Conservation (phyloP, 2,797 vertebrate genomes). For the Trachurus trachurus region DNA sequence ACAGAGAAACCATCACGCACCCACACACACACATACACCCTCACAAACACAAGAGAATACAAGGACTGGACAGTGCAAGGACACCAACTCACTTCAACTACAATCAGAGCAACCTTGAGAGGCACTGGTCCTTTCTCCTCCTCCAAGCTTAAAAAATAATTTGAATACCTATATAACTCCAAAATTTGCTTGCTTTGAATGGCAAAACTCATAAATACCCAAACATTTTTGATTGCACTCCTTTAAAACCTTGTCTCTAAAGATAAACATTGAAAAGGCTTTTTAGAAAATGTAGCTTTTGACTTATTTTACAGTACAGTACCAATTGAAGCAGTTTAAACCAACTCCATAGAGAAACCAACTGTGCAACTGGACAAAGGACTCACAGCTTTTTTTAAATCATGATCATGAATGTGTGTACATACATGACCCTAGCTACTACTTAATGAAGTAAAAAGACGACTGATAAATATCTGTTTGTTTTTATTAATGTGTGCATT, state of each 20-base stretch:
- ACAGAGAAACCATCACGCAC: constrained; percentile 29
- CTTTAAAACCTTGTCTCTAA: constrained; percentile 63
- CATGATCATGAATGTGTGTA: constrained; percentile 12
- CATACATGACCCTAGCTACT: not conserved
- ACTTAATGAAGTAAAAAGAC: no score
- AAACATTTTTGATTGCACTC: constrained; percentile 71
- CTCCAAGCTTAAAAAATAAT: constrained; percentile 72
- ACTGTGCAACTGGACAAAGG: constrained; percentile 58
- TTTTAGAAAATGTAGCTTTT: constrained; percentile 38
- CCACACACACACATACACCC: constrained; percentile 40
- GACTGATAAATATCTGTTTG: not conserved
- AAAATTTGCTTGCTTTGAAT: constrained; percentile 74
- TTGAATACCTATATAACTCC: constrained; percentile 77
- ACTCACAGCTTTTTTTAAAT: constrained; percentile 48
- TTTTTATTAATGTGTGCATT: constrained; percentile 1
- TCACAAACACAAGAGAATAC: constrained; percentile 75
- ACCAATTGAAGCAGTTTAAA: constrained; percentile 51
- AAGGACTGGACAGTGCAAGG: constrained; percentile 82
- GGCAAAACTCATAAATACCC: constrained; percentile 72
- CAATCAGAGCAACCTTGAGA: constrained; percentile 81
- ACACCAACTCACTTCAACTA: constrained; percentile 78
- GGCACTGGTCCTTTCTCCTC: constrained; percentile 77
- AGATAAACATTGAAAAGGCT: constrained; percentile 67
- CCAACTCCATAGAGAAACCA: constrained; percentile 25
- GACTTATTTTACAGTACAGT: constrained; percentile 51